Conservation (phyloP, 1,140 invertebrate species). For the Maconellicoccus hirsutus region DNA sequence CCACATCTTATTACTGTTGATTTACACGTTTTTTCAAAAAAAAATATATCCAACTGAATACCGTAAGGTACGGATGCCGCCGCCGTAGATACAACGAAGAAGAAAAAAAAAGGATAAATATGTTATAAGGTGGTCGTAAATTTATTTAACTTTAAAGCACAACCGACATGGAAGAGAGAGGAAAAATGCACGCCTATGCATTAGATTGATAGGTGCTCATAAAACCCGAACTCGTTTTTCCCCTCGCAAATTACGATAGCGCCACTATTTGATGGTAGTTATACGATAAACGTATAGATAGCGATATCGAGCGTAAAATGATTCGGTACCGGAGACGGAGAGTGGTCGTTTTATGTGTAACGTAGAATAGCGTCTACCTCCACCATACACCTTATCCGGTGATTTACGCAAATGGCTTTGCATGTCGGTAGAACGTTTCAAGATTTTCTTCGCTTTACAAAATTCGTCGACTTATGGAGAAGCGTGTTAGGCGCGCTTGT, state of each 20-base stretch:
- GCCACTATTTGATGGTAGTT: neutral
- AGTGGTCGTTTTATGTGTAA: neutral
- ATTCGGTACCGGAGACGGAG: neutral
- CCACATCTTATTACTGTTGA: neutral
- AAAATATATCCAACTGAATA: neutral
- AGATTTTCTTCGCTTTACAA: too few species aligned
- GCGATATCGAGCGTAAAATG: slow-evolving; percentile 7
- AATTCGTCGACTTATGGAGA: too few species aligned
- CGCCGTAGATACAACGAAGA: neutral
- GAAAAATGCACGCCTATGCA: neutral
- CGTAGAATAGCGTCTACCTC: neutral
- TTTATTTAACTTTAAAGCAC: neutral
- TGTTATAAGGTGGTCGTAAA: neutral
- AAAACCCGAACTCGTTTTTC: neutral
- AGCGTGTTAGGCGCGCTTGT: too few species aligned
- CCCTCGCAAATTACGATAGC: neutral
- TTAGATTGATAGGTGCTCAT: slow-evolving; percentile 3
- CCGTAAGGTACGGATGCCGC: neutral
- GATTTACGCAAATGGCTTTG: neutral
- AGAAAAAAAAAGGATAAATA: neutral
- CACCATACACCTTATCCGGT: neutral
- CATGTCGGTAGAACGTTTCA: neutral
- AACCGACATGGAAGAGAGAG: neutral
- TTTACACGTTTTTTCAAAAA: neutral
- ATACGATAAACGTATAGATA: neutral